A percentile compares a stretch with the other conserved stretches of the same genome.
Conservation (phyloP, 2,113 vertebrate species). For the Gambusia holbrooki region DNA sequence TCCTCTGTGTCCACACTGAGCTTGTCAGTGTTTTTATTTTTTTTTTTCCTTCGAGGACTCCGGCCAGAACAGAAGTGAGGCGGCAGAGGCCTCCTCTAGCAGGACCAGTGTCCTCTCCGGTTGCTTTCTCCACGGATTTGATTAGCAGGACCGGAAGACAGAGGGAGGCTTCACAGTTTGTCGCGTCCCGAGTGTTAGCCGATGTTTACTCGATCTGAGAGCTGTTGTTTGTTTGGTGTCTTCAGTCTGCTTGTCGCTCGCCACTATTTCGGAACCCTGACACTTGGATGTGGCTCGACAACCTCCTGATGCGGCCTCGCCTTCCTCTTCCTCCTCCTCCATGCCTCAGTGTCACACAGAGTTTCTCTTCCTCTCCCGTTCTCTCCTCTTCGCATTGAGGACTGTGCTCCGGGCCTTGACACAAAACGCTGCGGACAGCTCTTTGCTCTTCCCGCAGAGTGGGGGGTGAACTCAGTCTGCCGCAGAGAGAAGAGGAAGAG, state of each 20-base stretch:
- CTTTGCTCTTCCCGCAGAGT: conserved; percentile 41
- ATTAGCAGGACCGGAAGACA: conserved; percentile 71
- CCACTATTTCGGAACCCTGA: conserved; percentile 74
- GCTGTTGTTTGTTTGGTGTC: conserved; percentile 79
- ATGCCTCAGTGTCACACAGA: conserved; percentile 44
- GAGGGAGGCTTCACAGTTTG: conserved; percentile 66
- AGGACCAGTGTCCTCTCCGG: conserved; percentile 75
- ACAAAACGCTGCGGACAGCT: conserved; percentile 67
- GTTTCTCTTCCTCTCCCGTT: conserved; percentile 39
- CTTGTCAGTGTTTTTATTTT: conserved; percentile 59
- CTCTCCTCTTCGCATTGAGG: conserved; percentile 45
- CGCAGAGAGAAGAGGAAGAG: conserved; percentile 9
- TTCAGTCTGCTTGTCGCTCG: conserved; percentile 66
- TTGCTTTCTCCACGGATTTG: conserved; percentile 63
- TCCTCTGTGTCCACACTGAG: conserved; percentile 75
- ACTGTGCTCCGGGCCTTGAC: conserved; percentile 58
- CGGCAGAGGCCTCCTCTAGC: conserved; percentile 55
- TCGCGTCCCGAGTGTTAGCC: conserved; percentile 50
- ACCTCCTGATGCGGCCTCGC: conserved; percentile 61
- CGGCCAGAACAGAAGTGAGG: conserved; percentile 37
- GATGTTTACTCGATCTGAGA: conserved; percentile 77
- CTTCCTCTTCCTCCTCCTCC: conserved; percentile 2
- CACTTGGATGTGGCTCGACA: conserved; percentile 60
- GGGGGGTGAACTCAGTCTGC: conserved; percentile 36
- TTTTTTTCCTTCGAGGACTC: conserved; percentile 37